Conservation (phyloP, 2,113 vertebrate genomes). For the Syngnathus typhle region DNA sequence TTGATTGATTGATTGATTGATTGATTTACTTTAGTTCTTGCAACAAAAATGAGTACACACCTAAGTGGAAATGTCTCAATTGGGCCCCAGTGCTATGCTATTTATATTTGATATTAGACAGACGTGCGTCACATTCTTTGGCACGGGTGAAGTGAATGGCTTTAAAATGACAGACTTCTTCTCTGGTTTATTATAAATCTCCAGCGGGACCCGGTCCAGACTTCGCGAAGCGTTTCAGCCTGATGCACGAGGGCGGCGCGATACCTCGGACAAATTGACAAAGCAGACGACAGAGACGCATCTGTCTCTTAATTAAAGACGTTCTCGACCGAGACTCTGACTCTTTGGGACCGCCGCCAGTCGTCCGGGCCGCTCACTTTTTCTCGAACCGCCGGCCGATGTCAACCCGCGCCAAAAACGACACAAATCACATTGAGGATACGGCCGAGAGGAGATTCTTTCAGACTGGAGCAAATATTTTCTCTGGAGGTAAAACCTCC, state of each 20-base stretch:
- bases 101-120: background rate
- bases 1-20: no score
- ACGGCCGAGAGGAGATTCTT: constrained; percentile 62
- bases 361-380: background rate
- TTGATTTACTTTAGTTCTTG: no score
- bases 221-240: background rate
- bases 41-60: no score
- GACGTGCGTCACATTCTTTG: background rate
- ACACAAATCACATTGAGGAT: constrained; percentile 63
- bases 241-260: background rate
- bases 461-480: constrained; percentile 67
- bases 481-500: constrained; percentile 63
- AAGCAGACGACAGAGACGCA: background rate
- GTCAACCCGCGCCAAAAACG: constrained; percentile 35
- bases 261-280: background rate
- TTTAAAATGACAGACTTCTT: background rate
- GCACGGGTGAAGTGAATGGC: background rate
- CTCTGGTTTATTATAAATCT: background rate
- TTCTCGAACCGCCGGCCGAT: background rate
- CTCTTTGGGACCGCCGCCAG: background rate
- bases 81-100: background rate
- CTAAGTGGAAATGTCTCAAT: background rate
- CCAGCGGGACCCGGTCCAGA: background rate
- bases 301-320: background rate
- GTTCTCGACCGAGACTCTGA: constrained; percentile 16